phyloP scores from a whole-genome alignment of 2,888 invertebrate genomes.

The Ectemnius cavifrons region DNA sequence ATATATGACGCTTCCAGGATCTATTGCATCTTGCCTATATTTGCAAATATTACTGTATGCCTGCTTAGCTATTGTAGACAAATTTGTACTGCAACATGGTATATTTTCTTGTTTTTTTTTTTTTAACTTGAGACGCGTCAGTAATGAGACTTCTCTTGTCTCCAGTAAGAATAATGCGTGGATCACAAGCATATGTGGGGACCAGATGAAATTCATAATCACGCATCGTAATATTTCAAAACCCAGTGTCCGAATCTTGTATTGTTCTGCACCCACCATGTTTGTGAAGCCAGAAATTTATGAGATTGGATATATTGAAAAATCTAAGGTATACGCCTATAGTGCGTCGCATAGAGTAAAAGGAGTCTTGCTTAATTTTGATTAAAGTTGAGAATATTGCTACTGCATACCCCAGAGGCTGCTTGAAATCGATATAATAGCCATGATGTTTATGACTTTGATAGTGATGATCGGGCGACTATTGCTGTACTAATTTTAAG shows the following conservation, averaged over 20 bases:
- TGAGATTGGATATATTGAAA: no score
- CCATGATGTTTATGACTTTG: conserved; percentile 54
- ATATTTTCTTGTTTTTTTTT: conserved; percentile 26
- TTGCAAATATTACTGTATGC: conserved; percentile 77
- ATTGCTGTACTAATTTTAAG: conserved; percentile 37
- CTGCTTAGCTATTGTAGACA: conserved; percentile 81
- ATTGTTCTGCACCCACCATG: conserved; percentile 9
- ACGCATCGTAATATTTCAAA: not conserved
- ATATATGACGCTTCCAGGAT: conserved; percentile 65
- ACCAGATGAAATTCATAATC: conserved; percentile 18
- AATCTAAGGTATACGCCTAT: no score
- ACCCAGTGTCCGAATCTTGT: not conserved
- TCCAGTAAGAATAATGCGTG: conserved; percentile 39
- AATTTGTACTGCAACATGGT: conserved; percentile 50
- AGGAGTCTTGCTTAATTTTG: conserved; percentile 12
- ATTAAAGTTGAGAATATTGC: conserved; percentile 26
- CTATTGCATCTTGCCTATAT: conserved; percentile 66
- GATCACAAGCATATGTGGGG: conserved; percentile 49
- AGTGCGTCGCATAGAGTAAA: not conserved
- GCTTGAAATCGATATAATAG: conserved; percentile 49
- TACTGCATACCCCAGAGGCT: conserved; percentile 43
- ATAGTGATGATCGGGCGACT: conserved; percentile 27
- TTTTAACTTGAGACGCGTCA: conserved; percentile 31
- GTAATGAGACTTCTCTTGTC: conserved; percentile 33
- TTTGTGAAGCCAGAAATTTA: not conserved